A percentile compares a stretch with the other conserved stretches of the same genome.
These are phyloP conservation scores for Drosophila buzzatii DNA, from an alignment of 2,888 invertebrate genomes.

Conservation along the genomic window DNA sequence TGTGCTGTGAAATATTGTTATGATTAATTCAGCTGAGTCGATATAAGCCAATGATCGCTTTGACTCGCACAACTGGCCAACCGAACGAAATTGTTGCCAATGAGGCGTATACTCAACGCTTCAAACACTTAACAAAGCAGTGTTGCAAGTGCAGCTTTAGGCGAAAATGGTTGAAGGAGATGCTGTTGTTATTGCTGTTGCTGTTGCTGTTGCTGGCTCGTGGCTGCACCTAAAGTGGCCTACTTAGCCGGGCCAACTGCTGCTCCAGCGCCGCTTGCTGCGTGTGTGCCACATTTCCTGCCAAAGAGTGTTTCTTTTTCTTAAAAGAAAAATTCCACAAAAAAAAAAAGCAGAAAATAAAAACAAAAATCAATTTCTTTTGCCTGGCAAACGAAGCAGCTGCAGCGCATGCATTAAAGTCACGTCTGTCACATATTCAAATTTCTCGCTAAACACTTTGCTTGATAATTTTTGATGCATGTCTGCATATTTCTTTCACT, in stretches of 20 bases:
- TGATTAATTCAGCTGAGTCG: neutral
- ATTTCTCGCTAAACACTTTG: neutral
- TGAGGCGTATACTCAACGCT: conserved; percentile 25
- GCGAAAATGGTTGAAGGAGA: conserved; percentile 37
- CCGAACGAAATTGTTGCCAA: conserved; percentile 55
- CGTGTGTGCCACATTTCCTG: conserved; percentile 60
- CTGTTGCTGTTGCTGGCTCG: conserved; percentile 4
- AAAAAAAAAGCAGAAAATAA: conserved; percentile 4
- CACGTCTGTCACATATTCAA: conserved; percentile 2
- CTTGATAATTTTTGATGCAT: neutral
- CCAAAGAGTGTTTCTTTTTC: conserved; percentile 43
- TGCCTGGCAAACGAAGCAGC: conserved; percentile 50
- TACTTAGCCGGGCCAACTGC: conserved; percentile 61
- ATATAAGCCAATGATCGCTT: conserved; percentile 2
- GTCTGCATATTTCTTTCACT: neutral
- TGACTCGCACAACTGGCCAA: conserved; percentile 35
- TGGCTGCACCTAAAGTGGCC: conserved; percentile 63
- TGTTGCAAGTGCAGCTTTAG: conserved; percentile 51
- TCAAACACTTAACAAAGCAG: conserved; percentile 50
- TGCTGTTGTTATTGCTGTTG: neutral
- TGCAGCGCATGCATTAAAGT: conserved; percentile 33
- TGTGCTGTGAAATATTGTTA: conserved; percentile 3
- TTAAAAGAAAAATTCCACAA: conserved; percentile 13
- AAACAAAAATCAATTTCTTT: conserved; percentile 65
- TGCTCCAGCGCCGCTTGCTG: conserved; percentile 40